Evolutionary conservation across 2,113 vertebrate species (phyloP).

Genomic region (Riparia riparia): DNA sequence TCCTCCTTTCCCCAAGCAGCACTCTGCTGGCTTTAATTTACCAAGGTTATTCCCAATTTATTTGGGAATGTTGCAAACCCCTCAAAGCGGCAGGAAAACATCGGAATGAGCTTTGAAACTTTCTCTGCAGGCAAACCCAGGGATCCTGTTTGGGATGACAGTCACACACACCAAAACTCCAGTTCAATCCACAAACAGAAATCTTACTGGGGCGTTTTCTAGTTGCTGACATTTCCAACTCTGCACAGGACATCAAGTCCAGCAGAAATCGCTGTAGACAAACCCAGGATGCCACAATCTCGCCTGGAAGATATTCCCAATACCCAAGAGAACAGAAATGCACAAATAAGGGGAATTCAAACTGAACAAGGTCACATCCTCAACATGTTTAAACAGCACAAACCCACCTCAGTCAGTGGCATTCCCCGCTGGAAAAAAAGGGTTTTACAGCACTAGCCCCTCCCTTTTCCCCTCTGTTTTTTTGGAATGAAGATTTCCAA

Average conservation of each 20-base stretch:
- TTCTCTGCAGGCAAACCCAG: not conserved
- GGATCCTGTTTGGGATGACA: not conserved
- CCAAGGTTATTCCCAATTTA: not conserved
- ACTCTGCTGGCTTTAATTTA: not conserved
- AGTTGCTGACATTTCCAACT: no score
- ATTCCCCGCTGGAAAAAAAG: not conserved
- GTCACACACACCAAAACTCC: not conserved
- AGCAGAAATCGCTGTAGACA: not conserved
- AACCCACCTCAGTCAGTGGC: not conserved
- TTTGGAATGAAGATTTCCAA: not conserved
- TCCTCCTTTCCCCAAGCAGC: not conserved
- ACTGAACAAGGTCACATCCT: rapidly evolving
- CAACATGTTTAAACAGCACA: not conserved
- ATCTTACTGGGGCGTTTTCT: not conserved
- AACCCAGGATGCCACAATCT: not conserved
- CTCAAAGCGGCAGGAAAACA: not conserved
- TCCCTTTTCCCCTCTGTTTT: not conserved
- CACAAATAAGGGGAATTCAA: not conserved
- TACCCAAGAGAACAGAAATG: not conserved
- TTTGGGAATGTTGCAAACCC: not conserved
- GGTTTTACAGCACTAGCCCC: rapidly evolving
- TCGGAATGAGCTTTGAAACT: not conserved
- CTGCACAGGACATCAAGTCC: not conserved
- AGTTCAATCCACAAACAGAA: not conserved
- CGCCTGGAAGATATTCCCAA: not conserved